Base-by-base conservation (phyloP, 1,140 invertebrate species). In the Drosophila nannoptera region DNA sequence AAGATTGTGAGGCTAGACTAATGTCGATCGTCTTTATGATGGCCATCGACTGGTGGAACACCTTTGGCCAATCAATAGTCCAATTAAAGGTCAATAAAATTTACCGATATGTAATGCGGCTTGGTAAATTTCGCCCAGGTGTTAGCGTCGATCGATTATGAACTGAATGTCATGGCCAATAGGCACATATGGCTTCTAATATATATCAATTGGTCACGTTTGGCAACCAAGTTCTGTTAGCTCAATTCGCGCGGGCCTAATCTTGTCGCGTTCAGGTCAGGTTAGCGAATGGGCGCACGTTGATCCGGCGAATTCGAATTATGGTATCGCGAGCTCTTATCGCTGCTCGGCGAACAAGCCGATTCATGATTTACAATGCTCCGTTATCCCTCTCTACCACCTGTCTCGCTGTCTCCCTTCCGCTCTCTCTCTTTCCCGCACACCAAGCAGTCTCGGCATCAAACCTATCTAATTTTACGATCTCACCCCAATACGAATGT, bases 391-490 rank as follows among this genome's bases (percentile, higher is more conserved):
- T 33, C 31, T 35, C 29, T 29, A 50, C 36, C 3, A 22, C 22
- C 22, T 22, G 3, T 9, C 14, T 31, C 8, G 36, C 9, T 16
- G 36, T 32, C 8, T 11, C 35, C 7, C 8, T 38, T 35, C 22
- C 7, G n/a, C 14, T 9, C 9, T 9, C 32, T 36, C 1, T 36
- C 16, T 16, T 9, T 35, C 11, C n/a, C n/a, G 22, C n/a, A 7
- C 40, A 45, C 36, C 49, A 45, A 5, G 33, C 14, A 48, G 38
- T 38, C 50, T 63, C 36, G 48, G 14, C 40, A 49, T 67, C 49
- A n/a, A 4, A 69, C 29, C 64, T 16, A 56, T 64, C 60, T 64
- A 56, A 64, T 49, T 6, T 22, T 49, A n/a, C 32, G 53, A 69
- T 56, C 32, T 4, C 46, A 7, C 29, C 5, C 32, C 8, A 9